Base-by-base conservation (phyloP, 2,888 invertebrate species). In the Gastrophysa polygoni region DNA sequence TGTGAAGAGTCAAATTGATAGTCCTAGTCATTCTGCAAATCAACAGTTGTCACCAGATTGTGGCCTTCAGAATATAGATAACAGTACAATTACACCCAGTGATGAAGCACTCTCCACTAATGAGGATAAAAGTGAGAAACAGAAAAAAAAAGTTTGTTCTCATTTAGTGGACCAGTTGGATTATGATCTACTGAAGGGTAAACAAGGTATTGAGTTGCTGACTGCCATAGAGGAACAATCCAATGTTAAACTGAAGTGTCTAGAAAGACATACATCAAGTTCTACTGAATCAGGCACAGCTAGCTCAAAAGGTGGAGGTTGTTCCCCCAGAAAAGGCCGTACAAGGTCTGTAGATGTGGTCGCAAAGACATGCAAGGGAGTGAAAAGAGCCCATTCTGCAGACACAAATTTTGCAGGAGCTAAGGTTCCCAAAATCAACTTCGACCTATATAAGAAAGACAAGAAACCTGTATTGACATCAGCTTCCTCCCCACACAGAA, bases 141-240 rank as follows among this genome's bases (percentile, higher is more conserved):
- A 67, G 63, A 75, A 73, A 68, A 71, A 64, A 59, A 67, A 66
- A 44, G 58, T 62, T 32, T 73, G 72, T 66, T 70, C 75, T 34
- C 70, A 72, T 47, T 66, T 76, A 63, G 68, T 72, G 14, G 73
- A 76, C 20, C 69, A 74, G 16, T 59, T 77, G 43, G 74, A 78
- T 63, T 73, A 76, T 66, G 67, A 72, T 52, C 66, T 78, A 46
- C 67, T 78, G 44, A 71, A 75, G 69, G 78, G 76, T n/a, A 79
- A 79, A 65, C 71, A 74, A 61, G 78, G 76, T 1, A 68, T 78
- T 29, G 78, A 79, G 14, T 68, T 78, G 46, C 66, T 78, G 44
- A 75, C 74, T 49, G 77, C 77, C 8, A 77, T 78, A 57, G 78
- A 78, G 67, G 74, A 77, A 61, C 77, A 78, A 68, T 73, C 77